Percentiles rank a stretch among this genome's conserved stretches.
Evolutionary conservation across 2,797 vertebrate genomes (phyloP).

Genomic region (Poecile montanus): DNA sequence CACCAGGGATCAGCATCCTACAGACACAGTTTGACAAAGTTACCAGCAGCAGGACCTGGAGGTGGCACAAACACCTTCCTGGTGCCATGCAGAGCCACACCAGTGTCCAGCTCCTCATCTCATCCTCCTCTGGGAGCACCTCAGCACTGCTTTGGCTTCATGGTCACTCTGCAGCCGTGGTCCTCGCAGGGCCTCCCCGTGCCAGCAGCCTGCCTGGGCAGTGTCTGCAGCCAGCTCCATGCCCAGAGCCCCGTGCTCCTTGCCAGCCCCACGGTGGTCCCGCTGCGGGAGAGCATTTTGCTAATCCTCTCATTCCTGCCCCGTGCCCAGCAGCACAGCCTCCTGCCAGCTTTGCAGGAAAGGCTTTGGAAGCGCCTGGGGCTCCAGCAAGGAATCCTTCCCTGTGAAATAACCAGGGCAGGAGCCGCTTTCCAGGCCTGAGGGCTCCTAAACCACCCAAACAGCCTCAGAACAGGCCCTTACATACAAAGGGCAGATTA

Average conservation of each 20-base stretch:
- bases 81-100: fast-evolving
- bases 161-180: fast-evolving
- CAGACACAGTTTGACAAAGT: background rate
- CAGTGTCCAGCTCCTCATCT: background rate
- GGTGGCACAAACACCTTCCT: background rate
- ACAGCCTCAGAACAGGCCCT: background rate
- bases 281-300: background rate
- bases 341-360: slow-evolving; percentile 2
- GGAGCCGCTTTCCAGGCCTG: background rate
- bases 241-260: background rate
- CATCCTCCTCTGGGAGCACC: background rate
- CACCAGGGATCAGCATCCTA: background rate
- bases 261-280: background rate
- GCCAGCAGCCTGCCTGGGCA: background rate
- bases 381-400: background rate
- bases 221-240: background rate
- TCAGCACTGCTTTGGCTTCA: background rate
- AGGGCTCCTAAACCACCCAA: background rate
- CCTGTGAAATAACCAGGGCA: fast-evolving
- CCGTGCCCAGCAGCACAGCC: background rate
- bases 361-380: background rate
- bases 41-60: background rate
- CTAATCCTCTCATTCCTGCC: slow-evolving; percentile 10
- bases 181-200: fast-evolving
- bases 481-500: background rate